These are phyloP conservation scores for Porites rus DNA, from an alignment of 92 coral and sea anemone genomes.

Conservation along the genomic window DNA sequence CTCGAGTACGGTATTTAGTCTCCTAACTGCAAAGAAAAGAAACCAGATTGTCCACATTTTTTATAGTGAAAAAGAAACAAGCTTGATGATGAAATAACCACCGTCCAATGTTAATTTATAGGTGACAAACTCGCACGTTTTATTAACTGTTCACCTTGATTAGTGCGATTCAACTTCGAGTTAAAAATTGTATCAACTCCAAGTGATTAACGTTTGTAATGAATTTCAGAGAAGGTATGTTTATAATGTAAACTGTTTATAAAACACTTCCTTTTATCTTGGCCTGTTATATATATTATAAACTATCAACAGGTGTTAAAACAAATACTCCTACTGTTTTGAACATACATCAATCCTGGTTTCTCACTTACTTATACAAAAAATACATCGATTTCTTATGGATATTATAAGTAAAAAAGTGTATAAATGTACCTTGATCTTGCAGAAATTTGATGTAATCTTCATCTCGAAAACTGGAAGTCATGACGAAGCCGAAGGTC, in stretches of 20 bases:
- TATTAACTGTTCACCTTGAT: too few species aligned
- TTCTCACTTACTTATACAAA: background rate
- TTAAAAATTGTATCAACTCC: too few species aligned
- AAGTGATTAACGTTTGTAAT: background rate
- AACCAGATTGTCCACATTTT: too few species aligned
- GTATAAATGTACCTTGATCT: constrained; percentile 79
- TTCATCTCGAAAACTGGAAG: constrained; percentile 57
- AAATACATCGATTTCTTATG: background rate
- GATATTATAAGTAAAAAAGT: too few species aligned
- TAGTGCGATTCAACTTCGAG: too few species aligned
- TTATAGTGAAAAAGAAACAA: too few species aligned
- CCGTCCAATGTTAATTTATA: too few species aligned
- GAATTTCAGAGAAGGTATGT: background rate
- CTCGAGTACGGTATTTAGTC: constrained; percentile 90
- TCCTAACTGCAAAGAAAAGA: constrained; percentile 64
- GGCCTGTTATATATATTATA: too few species aligned
- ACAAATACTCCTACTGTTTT: background rate
- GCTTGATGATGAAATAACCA: too few species aligned
- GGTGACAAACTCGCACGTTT: too few species aligned
- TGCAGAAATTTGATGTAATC: constrained; percentile 89
- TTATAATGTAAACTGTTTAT: background rate
- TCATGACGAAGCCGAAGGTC: constrained; percentile 24
- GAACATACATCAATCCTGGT: background rate
- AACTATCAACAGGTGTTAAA: constrained; percentile 31
- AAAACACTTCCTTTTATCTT: background rate